Evolutionary conservation across 2,888 invertebrate species (phyloP).

Genomic region (Agrochola circellaris): DNA sequence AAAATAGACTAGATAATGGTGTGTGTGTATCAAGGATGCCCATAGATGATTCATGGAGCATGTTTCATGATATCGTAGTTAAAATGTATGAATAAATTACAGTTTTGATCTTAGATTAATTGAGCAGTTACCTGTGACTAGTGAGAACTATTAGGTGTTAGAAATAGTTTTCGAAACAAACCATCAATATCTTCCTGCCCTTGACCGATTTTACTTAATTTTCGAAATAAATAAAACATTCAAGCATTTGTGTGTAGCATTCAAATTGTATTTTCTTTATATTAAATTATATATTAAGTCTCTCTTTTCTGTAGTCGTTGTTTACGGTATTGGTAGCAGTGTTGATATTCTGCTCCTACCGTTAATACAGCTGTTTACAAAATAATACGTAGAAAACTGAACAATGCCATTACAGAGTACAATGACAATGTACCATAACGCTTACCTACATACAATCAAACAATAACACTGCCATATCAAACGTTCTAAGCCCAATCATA

Average conservation of each 20-base stretch:
- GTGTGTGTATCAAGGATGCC: conserved; percentile 53
- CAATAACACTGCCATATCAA: neutral
- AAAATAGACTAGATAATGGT: conserved; percentile 55
- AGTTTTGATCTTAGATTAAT: neutral
- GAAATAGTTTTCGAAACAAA: neutral
- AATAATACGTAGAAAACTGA: neutral
- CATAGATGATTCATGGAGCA: conserved; percentile 37
- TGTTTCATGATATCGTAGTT: conserved; percentile 2
- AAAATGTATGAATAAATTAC: conserved; percentile 23
- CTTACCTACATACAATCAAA: neutral
- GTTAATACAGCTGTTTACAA: neutral
- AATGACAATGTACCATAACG: neutral
- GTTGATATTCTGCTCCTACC: neutral
- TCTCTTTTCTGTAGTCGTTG: too few species aligned
- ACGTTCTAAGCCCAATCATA: neutral
- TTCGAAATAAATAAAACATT: neutral
- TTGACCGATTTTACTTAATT: neutral
- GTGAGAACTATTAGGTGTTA: neutral
- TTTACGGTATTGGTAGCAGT: neutral
- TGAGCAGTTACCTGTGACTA: neutral
- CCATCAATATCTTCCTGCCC: too few species aligned
- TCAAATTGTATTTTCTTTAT: neutral
- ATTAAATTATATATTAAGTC: neutral
- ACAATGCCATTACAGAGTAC: neutral
- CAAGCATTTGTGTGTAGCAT: too few species aligned